phyloP scores from a whole-genome alignment of 2,888 invertebrate genomes.

The Cryptus armator region DNA sequence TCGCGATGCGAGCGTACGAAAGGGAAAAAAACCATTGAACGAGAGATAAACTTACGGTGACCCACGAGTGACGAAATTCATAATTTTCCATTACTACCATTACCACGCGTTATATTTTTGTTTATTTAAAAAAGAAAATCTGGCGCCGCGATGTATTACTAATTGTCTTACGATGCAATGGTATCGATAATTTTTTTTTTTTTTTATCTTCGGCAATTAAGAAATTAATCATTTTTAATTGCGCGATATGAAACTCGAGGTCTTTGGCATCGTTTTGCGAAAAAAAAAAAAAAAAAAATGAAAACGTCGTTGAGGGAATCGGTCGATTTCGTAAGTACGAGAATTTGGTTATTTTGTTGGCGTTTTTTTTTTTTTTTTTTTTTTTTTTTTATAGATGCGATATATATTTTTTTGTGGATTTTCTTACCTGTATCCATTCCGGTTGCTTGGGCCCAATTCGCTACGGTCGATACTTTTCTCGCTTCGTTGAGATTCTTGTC shows the following conservation, averaged over 20 bases:
- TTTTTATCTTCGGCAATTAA: not conserved
- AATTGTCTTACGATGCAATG: not conserved
- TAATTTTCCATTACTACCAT: not conserved
- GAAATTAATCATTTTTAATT: not conserved
- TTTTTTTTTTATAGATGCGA: not conserved
- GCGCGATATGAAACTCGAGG: not conserved
- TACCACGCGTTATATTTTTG: not conserved
- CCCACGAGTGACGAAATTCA: slow-evolving; percentile 23
- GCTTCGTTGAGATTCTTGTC: slow-evolving; percentile 82
- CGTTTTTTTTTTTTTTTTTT: not conserved
- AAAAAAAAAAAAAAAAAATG: not conserved
- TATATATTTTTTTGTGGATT: not conserved
- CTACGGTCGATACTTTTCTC: slow-evolving; percentile 85
- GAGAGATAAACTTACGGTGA: slow-evolving; percentile 18
- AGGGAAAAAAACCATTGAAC: slow-evolving; percentile 5
- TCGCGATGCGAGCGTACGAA: not conserved
- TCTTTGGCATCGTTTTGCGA: not conserved
- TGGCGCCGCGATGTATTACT: not conserved
- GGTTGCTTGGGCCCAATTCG: slow-evolving; percentile 87
- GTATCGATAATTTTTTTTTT: not conserved
- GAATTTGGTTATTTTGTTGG: not conserved
- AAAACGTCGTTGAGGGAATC: not conserved
- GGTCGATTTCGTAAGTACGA: no score
- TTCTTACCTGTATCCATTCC: slow-evolving; percentile 87
- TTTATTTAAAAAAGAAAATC: not conserved